These are phyloP conservation scores for Choloepus hoffmanni DNA, from an alignment of 2,113 vertebrate species.

Conservation along the genomic window DNA sequence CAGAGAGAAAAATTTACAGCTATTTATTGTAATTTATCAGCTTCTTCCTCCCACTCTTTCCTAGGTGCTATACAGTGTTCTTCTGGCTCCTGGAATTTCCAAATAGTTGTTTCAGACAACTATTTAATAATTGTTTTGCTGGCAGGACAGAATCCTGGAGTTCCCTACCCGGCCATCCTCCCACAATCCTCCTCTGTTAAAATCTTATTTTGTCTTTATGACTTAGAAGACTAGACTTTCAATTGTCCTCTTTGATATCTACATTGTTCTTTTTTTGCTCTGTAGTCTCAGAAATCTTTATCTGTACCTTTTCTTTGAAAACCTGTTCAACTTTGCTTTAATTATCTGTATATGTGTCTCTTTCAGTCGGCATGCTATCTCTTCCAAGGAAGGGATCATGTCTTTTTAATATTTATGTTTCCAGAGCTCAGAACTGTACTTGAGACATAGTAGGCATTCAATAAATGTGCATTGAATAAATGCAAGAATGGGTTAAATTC, in stretches of 20 bases:
- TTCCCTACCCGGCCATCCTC: too few species aligned
- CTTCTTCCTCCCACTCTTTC: too few species aligned
- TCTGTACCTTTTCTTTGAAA: neutral
- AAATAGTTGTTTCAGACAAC: too few species aligned
- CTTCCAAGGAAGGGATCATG: neutral
- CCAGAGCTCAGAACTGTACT: neutral
- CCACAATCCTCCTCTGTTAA: neutral
- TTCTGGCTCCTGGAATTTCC: too few species aligned
- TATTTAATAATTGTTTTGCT: too few species aligned
- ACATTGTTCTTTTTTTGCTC: neutral
- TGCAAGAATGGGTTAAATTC: neutral
- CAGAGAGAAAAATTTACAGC: too few species aligned
- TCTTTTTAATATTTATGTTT: neutral
- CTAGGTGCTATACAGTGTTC: too few species aligned
- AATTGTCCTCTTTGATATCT: neutral
- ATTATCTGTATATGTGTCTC: neutral
- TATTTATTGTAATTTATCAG: too few species aligned
- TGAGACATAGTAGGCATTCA: neutral
- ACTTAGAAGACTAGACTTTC: neutral
- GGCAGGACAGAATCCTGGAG: too few species aligned
- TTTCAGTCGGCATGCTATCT: neutral
- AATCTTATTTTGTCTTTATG: neutral
- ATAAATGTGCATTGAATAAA: neutral
- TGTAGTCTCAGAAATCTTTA: neutral
- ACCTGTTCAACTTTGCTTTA: neutral